phyloP scores from a whole-genome alignment of 2,113 vertebrate genomes.

The Otus sunia region DNA sequence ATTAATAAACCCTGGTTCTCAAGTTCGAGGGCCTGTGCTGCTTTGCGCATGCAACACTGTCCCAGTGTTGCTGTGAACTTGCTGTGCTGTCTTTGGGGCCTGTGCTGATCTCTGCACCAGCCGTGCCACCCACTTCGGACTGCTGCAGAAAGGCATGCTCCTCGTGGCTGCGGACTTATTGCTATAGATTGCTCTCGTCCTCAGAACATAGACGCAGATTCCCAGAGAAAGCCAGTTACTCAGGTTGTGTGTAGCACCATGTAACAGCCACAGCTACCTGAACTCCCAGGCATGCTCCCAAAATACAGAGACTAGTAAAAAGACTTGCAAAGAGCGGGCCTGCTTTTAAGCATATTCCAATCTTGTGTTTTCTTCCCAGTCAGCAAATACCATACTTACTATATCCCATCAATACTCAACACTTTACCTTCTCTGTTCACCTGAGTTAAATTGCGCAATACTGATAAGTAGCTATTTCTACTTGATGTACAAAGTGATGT shows the following conservation, averaged over 20 bases:
- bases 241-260: background rate
- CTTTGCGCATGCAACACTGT: background rate
- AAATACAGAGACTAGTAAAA: background rate
- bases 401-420: background rate
- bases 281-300: background rate
- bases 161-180: background rate
- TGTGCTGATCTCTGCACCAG: background rate
- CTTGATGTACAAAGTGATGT: too few species aligned
- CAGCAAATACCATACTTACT: background rate
- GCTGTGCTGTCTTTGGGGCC: background rate
- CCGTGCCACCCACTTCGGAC: accelerated
- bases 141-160: background rate
- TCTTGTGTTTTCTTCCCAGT: background rate
- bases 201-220: background rate
- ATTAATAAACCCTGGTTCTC: background rate
- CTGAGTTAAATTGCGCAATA: background rate
- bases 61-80: background rate
- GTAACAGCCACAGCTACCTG: background rate
- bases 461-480: background rate
- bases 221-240: background rate
- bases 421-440: background rate
- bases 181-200: background rate
- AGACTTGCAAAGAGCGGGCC: background rate
- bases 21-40: accelerated
- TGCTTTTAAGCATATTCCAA: background rate